A percentile compares a stretch with the other conserved stretches of the same genome.
phyloP scores from a whole-genome alignment of 2,797 vertebrate species.

The Brachyrhaphis roseni region DNA sequence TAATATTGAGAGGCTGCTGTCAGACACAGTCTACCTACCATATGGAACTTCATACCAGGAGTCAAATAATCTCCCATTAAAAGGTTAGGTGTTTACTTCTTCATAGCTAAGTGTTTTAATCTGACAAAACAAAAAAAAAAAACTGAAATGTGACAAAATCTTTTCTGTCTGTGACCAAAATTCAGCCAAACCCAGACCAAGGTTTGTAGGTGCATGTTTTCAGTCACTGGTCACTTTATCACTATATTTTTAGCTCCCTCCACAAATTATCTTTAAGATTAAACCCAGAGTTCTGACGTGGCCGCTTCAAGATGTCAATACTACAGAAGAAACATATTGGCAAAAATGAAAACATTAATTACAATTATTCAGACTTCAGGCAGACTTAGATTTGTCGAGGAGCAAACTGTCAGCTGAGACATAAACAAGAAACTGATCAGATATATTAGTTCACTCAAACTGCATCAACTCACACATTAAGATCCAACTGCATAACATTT shows the following conservation, averaged over 20 bases:
- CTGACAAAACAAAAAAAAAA: not conserved
- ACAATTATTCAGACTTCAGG: not conserved
- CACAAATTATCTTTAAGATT: not conserved
- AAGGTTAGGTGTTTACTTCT: not conserved
- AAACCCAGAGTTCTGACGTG: not conserved
- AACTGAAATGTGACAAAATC: too few relatives aligned
- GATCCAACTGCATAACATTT: not conserved
- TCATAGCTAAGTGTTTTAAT: not conserved
- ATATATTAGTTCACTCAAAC: not conserved
- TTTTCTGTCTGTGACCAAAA: too few relatives aligned
- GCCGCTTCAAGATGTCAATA: not conserved
- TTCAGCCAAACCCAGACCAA: not conserved
- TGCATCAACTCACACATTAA: not conserved
- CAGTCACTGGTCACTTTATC: not conserved
- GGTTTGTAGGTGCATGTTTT: not conserved
- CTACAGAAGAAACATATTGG: not conserved
- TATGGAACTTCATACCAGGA: not conserved
- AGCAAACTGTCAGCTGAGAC: not conserved
- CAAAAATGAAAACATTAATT: not conserved
- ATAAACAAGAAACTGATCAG: not conserved
- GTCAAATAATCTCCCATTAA: not conserved
- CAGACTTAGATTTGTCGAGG: not conserved
- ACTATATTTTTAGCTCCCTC: not conserved
- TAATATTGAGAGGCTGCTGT: not conserved
- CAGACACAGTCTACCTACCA: not conserved